Evolutionary conservation across 2,888 invertebrate genomes (phyloP).

Genomic region (Ischnus inquisitorius): DNA sequence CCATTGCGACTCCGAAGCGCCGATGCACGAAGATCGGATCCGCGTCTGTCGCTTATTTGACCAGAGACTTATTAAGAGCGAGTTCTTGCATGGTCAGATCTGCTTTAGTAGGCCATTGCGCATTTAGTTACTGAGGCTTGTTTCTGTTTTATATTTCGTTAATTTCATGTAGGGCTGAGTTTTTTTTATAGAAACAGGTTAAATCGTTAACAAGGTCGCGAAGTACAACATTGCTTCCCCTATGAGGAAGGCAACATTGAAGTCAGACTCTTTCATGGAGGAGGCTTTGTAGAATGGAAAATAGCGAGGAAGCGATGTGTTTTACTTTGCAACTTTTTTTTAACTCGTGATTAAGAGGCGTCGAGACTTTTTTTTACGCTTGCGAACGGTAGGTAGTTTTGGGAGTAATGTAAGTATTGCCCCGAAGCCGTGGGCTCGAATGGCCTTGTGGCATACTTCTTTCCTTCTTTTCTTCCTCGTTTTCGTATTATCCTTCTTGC

Average conservation of each 20-base stretch:
- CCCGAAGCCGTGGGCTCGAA: slow-evolving; percentile 70
- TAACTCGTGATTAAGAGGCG: not conserved
- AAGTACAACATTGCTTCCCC: too few relatives aligned
- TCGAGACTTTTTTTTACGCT: not conserved
- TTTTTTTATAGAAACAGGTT: too few relatives aligned
- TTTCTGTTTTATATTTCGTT: too few relatives aligned
- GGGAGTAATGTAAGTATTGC: slow-evolving; percentile 73
- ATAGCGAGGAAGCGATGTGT: too few relatives aligned
- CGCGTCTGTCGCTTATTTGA: not conserved
- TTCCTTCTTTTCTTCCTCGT: slow-evolving; percentile 66
- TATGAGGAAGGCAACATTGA: too few relatives aligned
- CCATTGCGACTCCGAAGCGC: not conserved
- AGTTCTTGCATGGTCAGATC: not conserved
- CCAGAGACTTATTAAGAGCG: not conserved
- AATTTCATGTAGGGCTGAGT: too few relatives aligned
- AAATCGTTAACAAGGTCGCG: too few relatives aligned
- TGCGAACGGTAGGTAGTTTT: not conserved
- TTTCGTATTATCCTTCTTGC: slow-evolving; percentile 70
- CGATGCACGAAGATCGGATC: not conserved
- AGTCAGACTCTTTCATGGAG: too few relatives aligned
- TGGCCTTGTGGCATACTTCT: slow-evolving; percentile 83
- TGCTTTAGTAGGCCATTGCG: not conserved
- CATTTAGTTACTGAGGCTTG: too few relatives aligned
- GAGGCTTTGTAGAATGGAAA: too few relatives aligned
- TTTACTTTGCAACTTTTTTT: too few relatives aligned